Percentiles rank a stretch among this genome's conserved stretches.
phyloP scores from a whole-genome alignment of 2,113 vertebrate genomes.

The Ictalurus punctatus region DNA sequence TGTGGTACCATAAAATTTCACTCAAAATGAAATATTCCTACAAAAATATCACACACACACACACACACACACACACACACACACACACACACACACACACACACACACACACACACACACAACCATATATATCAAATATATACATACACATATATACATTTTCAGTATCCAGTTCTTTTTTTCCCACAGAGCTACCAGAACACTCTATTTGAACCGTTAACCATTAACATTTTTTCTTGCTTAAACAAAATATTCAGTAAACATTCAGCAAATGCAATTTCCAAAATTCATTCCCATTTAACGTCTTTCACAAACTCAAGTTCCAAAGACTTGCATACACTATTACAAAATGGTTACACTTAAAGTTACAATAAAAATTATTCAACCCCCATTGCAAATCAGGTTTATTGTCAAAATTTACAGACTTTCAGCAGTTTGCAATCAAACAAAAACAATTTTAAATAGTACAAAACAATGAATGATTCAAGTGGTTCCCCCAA shows the following conservation, averaged over 20 bases:
- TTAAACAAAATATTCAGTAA: neutral
- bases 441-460: too few relatives aligned
- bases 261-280: neutral
- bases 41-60: neutral
- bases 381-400: too few relatives aligned
- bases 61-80: too few relatives aligned
- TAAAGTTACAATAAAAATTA: too few relatives aligned
- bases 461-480: too few relatives aligned
- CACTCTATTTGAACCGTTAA: neutral
- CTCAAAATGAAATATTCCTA: neutral
- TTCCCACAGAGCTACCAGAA: neutral
- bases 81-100: too few relatives aligned
- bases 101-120: slow-evolving; percentile 7
- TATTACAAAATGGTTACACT: too few relatives aligned
- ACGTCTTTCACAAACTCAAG: too few relatives aligned
- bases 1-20: neutral
- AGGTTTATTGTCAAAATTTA: too few relatives aligned
- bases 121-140: slow-evolving; percentile 13
- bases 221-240: neutral
- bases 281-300: neutral
- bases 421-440: too few relatives aligned
- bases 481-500: too few relatives aligned
- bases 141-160: neutral
- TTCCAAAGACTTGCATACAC: too few relatives aligned
- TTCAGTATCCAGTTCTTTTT: neutral